phyloP scores from a whole-genome alignment of 2,113 vertebrate genomes.

The Piliocolobus tephrosceles region DNA sequence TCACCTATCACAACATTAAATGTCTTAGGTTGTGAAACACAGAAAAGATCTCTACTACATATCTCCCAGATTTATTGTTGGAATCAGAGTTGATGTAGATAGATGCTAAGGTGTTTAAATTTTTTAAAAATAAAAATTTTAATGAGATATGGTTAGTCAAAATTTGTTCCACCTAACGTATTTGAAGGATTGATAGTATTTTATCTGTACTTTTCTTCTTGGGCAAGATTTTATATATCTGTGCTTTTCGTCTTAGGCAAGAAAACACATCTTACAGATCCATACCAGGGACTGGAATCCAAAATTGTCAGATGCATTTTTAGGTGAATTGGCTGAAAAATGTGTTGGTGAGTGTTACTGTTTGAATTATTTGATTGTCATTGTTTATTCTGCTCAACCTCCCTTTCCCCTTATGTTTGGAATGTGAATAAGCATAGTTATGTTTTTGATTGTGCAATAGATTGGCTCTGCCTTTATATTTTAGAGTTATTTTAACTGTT shows the following conservation, averaged over 20 bases:
- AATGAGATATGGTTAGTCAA: background rate
- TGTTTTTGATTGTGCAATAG: constrained; percentile 46
- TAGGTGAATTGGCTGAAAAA: constrained; percentile 98
- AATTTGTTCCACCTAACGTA: constrained; percentile 10
- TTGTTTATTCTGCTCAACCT: constrained; percentile 47
- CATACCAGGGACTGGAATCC: constrained; percentile 99
- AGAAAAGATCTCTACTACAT: background rate
- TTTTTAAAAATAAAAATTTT: background rate
- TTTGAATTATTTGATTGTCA: constrained; percentile 42
- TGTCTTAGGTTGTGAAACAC: constrained; percentile 10
- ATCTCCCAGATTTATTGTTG: background rate
- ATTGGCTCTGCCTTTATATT: constrained; percentile 58
- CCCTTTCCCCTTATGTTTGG: constrained; percentile 49
- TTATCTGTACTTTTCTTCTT: constrained; percentile 56
- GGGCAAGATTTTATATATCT: constrained; percentile 88
- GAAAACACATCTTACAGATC: constrained; percentile 99
- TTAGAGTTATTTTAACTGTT: constrained; percentile 53
- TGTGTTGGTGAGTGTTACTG: constrained; percentile 94
- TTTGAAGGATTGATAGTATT: constrained; percentile 13
- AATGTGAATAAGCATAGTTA: constrained; percentile 54
- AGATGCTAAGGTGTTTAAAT: background rate
- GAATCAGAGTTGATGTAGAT: background rate
- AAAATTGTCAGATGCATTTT: constrained; percentile 93
- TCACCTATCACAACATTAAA: background rate
- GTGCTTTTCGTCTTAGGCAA: constrained; percentile 87